These are phyloP conservation scores for Cryptoleucopteryx plumbea DNA, from an alignment of 2,113 vertebrate species.

Conservation along the genomic window DNA sequence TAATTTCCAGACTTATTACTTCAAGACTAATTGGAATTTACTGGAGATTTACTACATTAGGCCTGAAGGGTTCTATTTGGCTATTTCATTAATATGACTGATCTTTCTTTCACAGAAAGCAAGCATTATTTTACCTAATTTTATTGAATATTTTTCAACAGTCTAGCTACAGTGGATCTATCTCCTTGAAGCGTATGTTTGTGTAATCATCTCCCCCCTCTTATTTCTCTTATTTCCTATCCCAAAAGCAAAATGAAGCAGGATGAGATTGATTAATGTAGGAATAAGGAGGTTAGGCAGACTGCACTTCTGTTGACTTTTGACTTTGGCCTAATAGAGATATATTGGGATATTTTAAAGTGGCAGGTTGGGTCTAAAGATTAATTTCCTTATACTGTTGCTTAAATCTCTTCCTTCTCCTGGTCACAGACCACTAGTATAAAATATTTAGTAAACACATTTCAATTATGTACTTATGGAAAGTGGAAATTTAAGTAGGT, in stretches of 20 bases:
- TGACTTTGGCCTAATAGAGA: slow-evolving; percentile 50
- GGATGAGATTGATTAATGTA: slow-evolving; percentile 45
- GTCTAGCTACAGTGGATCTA: background rate
- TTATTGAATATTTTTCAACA: background rate
- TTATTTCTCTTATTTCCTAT: slow-evolving; percentile 14
- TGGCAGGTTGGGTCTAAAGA: slow-evolving; percentile 2
- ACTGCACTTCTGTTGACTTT: slow-evolving; percentile 56
- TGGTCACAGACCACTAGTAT: background rate
- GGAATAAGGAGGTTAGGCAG: slow-evolving; percentile 38
- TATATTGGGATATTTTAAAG: slow-evolving; percentile 40
- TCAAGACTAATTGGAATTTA: slow-evolving; percentile 30
- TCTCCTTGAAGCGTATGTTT: slow-evolving; percentile 28
- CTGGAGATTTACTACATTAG: slow-evolving; percentile 15
- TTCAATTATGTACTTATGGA: background rate
- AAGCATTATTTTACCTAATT: slow-evolving; percentile 16
- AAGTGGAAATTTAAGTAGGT: background rate
- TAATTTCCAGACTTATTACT: background rate
- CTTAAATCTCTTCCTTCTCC: background rate
- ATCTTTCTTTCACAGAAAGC: slow-evolving; percentile 22
- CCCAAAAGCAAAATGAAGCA: background rate
- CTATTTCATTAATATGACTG: slow-evolving; percentile 18
- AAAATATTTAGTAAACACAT: background rate
- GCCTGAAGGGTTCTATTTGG: slow-evolving; percentile 44
- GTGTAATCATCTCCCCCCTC: background rate
- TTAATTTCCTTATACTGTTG: slow-evolving; percentile 22